Base-by-base conservation (phyloP, 2,797 vertebrate species). In the Phataginus tricuspis region DNA sequence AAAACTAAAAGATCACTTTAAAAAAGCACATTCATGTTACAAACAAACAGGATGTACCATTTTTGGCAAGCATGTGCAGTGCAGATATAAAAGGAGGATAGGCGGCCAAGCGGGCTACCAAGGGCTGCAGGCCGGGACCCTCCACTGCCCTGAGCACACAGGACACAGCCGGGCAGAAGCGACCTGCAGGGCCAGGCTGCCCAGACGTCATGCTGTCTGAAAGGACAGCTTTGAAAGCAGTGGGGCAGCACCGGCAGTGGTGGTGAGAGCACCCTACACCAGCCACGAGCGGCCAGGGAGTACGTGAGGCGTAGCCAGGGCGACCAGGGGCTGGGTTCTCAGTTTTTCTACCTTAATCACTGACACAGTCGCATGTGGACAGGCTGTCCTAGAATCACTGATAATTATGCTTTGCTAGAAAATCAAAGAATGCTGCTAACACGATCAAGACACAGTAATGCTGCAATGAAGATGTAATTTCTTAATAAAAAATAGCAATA, bases 271-370 rank as follows among this genome's bases (percentile, higher is more conserved):
- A 45, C 45, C 45, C 45, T 45, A 45, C 9, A 2, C 45, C 45
- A 45, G 45, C 45, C 45, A 11, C 45, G 11, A 11, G 45, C 45
- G 1, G 45, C 45, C 45, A 10, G 45, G 45, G 45, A n/a, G 77
- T 29, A 42, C 0, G 1, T 21, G n/a, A 31, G 34, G 10, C 4
- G 0, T 0, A 75, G 31, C 53, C 15, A 1, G 12, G 14, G 57
- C 5, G 42, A 45, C 13, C 1, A 18, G 61, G 1, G 29, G 69
- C 45, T 1, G 2, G 53, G 13, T 13, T 39, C 29, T 12, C 15
- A 5, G 3, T 37, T 45, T 15, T 53, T 7, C 23, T 12, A 16
- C 5, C 37, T 61, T 31, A 10, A 37, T 42, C 53, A 8, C 19
- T 55, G 27, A 59, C 68, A n/a, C 2, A 21, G 25, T 19, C 59